A percentile compares a stretch with the other conserved stretches of the same genome.
Evolutionary conservation across 2,113 vertebrate species (phyloP).

Genomic region (Oriolus oriolus): DNA sequence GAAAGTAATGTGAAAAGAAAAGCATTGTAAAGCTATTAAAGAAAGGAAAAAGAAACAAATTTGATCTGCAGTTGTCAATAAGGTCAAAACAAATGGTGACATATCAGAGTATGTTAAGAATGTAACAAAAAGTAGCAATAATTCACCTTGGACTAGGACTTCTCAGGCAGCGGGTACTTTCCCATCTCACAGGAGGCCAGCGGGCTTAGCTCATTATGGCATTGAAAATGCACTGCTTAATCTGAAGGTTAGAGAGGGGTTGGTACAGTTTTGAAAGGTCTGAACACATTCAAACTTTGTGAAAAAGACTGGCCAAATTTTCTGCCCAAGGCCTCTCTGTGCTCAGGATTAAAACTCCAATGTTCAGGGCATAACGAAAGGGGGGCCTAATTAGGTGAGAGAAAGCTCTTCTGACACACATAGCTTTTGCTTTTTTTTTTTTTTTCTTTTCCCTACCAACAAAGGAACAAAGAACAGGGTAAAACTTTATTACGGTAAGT

Average conservation of each 20-base stretch:
- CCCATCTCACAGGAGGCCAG: neutral
- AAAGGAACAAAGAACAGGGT: conserved; percentile 20
- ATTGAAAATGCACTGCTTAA: conserved; percentile 32
- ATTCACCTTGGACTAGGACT: neutral
- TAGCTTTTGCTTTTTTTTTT: neutral
- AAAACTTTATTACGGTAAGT: conserved; percentile 18
- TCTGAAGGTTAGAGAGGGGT: conserved; percentile 29
- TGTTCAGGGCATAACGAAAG: conserved; percentile 24
- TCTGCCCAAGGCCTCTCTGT: conserved; percentile 36
- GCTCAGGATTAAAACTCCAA: conserved; percentile 44
- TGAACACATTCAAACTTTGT: conserved; percentile 33
- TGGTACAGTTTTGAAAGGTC: conserved; percentile 32
- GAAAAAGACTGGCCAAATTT: conserved; percentile 28
- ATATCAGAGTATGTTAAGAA: conserved; percentile 8
- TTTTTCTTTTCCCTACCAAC: neutral
- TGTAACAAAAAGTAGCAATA: neutral
- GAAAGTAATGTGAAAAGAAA: neutral
- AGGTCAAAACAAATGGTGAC: neutral
- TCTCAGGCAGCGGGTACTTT: neutral
- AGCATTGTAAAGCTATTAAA: neutral
- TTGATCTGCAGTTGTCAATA: neutral
- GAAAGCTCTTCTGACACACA: conserved; percentile 33
- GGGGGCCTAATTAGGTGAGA: neutral
- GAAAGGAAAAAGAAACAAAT: neutral
- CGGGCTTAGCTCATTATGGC: neutral